Base-by-base conservation (phyloP, 2,113 vertebrate genomes). In the Euleptes europaea region DNA sequence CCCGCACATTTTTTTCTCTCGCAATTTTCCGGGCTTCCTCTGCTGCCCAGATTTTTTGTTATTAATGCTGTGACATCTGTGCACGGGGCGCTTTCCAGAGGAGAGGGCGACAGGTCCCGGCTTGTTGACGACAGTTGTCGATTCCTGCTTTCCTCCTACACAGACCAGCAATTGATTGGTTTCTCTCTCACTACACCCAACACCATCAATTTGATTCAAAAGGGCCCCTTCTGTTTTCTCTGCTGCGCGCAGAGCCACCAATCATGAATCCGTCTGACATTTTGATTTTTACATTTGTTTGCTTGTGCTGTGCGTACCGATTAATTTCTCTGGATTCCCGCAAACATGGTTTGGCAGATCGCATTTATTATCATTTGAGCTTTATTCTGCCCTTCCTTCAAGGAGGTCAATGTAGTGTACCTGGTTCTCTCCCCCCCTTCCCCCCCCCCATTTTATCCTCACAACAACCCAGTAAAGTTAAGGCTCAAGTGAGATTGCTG, bases 171-270 rank as follows among this genome's bases (percentile, higher is more conserved):
- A 82, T 54, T 14, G 47, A n/a, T 47, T 80, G 26, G 67, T n/a
- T 35, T 72, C 33, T 35, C 80, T 71, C 15, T 8, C 33, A 14
- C 23, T 11, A 2, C 31, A 13, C 10, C 15, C 28, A 42, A 38
- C 35, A 57, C 67, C 35, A 31, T 57, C 4, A 3, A 26, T n/a
- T n/a, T 23, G n/a, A 11, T 73, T 49, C 26, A 7, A 35, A 72
- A 28, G 4, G 2, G 35, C 12, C 31, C 57, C 26, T 57, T 82
- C 67, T 17, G 26, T 71, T 38, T 11, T 63, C 47, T 15, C 31
- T 42, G 17, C 2, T 15, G 14, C 0, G 0, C 0, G 2, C 13
- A 67, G 44, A 0, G 42, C 9, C 23, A 10, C 31, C 38, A 44
- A 21, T 15, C 9, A 4, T 42, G 33, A 17, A 14, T 70, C 5